Base-by-base conservation (phyloP, 2,888 invertebrate genomes). In the Heteromurus nitidus region DNA sequence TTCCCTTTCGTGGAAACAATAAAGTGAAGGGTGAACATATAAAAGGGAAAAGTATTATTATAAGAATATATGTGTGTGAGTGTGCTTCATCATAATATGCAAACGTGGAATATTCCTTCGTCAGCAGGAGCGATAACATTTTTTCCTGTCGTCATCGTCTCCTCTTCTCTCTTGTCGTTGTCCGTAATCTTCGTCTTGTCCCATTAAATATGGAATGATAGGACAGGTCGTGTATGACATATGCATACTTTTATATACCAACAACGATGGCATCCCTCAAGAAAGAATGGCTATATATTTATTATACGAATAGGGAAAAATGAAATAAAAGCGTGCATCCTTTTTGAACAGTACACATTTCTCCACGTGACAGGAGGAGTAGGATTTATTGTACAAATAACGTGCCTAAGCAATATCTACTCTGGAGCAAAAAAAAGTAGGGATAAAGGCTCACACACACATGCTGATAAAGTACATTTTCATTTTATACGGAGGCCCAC, bases 121-220 rank as follows among this genome's bases (percentile, higher is more conserved):
- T 64, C 64, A 64, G 60, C 72, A 44, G 64, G 31, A 50, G 47
- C 60, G 73, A 74, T 65, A 74, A 67, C 65, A 75, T 47, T 68
- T 74, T 69, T 44, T 58, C 44, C 53, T 67, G 28, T 68, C 30
- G 74, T 55, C 62, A 62, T 77, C 76, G 22, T 77, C 76, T 20
- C 55, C 67, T 67, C 26, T 64, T 47, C 50, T n/a, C n/a, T 50
- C 30, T 58, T 64, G 50, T 74, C 73, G 36, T 74, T 65, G 42
- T 18, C n/a, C 47, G 42, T 75, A 77, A 68, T 69, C 68, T 69
- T 68, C 30, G 2, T 60, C 62, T 68, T 69, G 76, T 77, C 76
- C 69, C 69, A 77, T 69, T 77, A 77, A 77, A 77, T 69, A 62
- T 62, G 42, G 31, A 50, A 76, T 69, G 76, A 77, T 76, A 44